A percentile compares a stretch with the other conserved stretches of the same genome.
Conservation (phyloP, 1,140 invertebrate species). For the Lepidostoma basale region DNA sequence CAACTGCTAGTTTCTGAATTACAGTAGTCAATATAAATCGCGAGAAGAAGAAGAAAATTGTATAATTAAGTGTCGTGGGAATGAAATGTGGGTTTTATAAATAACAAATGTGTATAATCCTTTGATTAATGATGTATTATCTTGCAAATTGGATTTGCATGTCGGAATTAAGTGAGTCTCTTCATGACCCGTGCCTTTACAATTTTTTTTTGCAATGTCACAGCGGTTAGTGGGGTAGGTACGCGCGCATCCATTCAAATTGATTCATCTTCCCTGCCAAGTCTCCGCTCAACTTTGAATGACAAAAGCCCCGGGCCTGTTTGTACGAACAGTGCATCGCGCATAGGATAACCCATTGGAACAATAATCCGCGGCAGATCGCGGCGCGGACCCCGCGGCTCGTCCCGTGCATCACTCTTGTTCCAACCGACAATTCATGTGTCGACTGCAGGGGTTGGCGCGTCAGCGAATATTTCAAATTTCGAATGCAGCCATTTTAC, state of each 20-base stretch:
- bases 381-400: neutral
- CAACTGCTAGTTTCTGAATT: no score
- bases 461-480: slow-evolving; percentile 16
- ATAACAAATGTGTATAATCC: no score
- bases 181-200: neutral
- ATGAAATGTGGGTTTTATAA: no score
- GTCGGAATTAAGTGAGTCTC: neutral
- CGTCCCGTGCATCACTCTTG: slow-evolving; percentile 28
- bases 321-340: neutral
- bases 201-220: slow-evolving; percentile 17
- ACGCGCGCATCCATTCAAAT: slow-evolving; percentile 18
- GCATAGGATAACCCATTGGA: slow-evolving; percentile 2
- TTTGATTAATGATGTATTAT: no score
- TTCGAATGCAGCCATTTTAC: slow-evolving; percentile 12
- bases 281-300: slow-evolving; percentile 23
- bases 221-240: neutral
- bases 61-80: no score
- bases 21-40: no score
- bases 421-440: slow-evolving; percentile 18
- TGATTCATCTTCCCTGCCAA: slow-evolving; percentile 14
- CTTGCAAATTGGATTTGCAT: no score
- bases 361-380: slow-evolving; percentile 22
- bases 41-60: no score
- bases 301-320: slow-evolving; percentile 21
- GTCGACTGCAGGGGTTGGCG: slow-evolving; percentile 16